Conservation (phyloP, 2,797 vertebrate genomes). For the Hydrolagus colliei region DNA sequence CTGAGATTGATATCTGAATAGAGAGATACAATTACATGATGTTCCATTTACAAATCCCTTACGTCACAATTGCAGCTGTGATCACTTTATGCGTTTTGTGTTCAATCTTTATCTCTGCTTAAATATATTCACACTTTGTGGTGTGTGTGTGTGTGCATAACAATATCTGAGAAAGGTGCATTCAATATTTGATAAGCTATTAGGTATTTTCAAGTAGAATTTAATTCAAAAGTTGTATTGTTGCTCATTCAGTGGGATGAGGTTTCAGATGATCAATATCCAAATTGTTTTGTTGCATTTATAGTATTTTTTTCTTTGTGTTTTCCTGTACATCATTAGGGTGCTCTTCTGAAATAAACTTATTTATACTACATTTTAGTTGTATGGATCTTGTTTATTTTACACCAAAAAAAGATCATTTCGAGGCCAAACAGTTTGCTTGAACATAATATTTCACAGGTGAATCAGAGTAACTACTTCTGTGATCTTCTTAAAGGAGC, state of each 20-base stretch:
- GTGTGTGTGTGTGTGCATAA: neutral
- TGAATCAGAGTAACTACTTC: too few relatives aligned
- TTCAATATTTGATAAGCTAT: neutral
- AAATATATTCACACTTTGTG: neutral
- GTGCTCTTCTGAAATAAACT: constrained; percentile 6
- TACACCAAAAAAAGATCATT: too few relatives aligned
- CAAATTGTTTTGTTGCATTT: neutral
- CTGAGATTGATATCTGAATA: too few relatives aligned
- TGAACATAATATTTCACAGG: too few relatives aligned
- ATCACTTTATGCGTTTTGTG: neutral
- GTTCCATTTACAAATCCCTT: too few relatives aligned
- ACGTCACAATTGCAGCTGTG: neutral
- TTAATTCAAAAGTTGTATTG: neutral
- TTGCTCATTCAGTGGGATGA: neutral
- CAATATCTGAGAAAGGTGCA: neutral
- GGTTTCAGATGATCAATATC: too few relatives aligned
- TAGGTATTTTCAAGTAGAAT: constrained; percentile 24
- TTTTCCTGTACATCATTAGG: neutral
- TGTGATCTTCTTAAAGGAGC: too few relatives aligned
- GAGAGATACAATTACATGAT: too few relatives aligned
- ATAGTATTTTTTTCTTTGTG: constrained; percentile 2
- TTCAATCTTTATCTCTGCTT: neutral
- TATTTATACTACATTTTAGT: neutral
- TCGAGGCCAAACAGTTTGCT: too few relatives aligned
- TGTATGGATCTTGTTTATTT: too few relatives aligned